Percentiles rank a stretch among this genome's conserved stretches.
Evolutionary conservation across 2,797 vertebrate species (phyloP).

Genomic region (Lutjanus campechanus): DNA sequence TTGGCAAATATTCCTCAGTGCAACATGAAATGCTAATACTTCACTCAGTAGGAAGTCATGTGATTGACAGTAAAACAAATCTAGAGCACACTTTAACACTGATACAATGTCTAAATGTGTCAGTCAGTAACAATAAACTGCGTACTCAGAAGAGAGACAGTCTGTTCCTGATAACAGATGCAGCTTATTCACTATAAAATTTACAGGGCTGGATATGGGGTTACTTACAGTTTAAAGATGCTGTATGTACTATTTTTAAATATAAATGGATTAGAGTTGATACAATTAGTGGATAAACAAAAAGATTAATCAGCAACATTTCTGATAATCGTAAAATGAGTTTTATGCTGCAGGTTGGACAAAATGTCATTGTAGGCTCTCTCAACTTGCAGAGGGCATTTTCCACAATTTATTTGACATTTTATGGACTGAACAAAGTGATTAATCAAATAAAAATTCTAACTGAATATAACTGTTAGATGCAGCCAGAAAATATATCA

Average conservation of each 20-base stretch:
- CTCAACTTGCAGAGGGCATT: not conserved
- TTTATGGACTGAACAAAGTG: not conserved
- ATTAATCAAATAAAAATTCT: too few species aligned
- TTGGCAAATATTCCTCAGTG: constrained; percentile 29
- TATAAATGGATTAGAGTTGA: not conserved
- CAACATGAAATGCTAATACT: constrained; percentile 30
- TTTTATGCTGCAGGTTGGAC: not conserved
- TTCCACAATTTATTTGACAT: not conserved
- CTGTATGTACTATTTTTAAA: not conserved
- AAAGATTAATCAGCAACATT: not conserved
- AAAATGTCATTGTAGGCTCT: not conserved
- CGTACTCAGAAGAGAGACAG: constrained; percentile 15
- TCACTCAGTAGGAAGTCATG: constrained; percentile 20
- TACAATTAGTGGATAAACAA: not conserved
- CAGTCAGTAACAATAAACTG: constrained; percentile 28
- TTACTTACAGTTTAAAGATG: not conserved
- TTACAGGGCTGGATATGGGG: not conserved
- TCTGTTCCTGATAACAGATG: constrained; percentile 26
- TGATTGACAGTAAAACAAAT: constrained; percentile 57
- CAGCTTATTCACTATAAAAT: not conserved
- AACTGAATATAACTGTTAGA: not conserved
- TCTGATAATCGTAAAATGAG: not conserved
- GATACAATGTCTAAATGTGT: constrained; percentile 32
- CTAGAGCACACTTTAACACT: constrained; percentile 15
- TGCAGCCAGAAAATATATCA: not conserved